Percentiles rank a stretch among this genome's conserved stretches.
phyloP scores from a whole-genome alignment of 1,140 invertebrate genomes.

The silkworm (Bombyx mori) region ASM3026992v2 NC_085108.1:1635501-1636000 shows the following conservation, averaged over 20 bases:
- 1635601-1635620: constrained; percentile 37
- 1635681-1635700: constrained; percentile 59
- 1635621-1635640: constrained; percentile 64
- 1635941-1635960: too few relatives aligned
- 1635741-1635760: constrained; percentile 67
- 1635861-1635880: too few relatives aligned
- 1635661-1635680: constrained; percentile 52
- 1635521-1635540: too few relatives aligned
- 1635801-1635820: not conserved
- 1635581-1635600: constrained; percentile 46
- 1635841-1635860: not conserved
- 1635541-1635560: not conserved
- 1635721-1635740: constrained; percentile 60
- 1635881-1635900: too few relatives aligned
- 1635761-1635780: constrained; percentile 61
- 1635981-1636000: too few relatives aligned
- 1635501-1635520: too few relatives aligned
- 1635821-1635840: not conserved
- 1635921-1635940: too few relatives aligned
- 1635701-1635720: constrained; percentile 55
- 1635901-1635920: too few relatives aligned
- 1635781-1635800: not conserved
- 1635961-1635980: too few relatives aligned
- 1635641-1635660: constrained; percentile 65
- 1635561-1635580: not conserved